Base-by-base conservation (phyloP, 2,113 vertebrate species). In the Fregata magnificens region DNA sequence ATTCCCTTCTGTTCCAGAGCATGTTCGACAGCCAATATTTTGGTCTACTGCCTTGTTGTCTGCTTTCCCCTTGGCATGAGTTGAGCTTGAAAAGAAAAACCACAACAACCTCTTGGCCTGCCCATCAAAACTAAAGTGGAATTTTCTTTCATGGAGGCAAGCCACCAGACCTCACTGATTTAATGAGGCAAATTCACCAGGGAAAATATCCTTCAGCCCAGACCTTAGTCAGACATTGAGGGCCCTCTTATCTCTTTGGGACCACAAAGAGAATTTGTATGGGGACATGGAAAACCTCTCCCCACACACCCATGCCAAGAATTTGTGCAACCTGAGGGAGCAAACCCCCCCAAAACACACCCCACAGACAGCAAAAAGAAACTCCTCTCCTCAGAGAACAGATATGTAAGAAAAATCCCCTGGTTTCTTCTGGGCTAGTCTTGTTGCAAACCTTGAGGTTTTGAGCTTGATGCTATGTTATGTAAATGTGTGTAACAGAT, bases 71-170 rank as follows among this genome's bases (percentile, higher is more conserved):
- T 63, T 82, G 58, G 61, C 56, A 45, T 2, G 7, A 87, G 28
- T 29, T 93, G 73, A 90, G 52, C 44, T 69, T 85, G 70, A 79
- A 84, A 71, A 87, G 13, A 59, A 84, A 86, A 89, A 40, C 36
- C 82, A 67, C 70, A 91, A 42, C 69, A 86, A 65, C 8, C 24
- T 91, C 77, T 91, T 4, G 0, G 28, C 53, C 20, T 87, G 61
- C 34, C 15, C 13, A 26, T 93, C 47, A 72, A 47, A 82, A 76
- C 3, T 2, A 25, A 82, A 82, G 38, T 6, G 24, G 21, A 79
- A 16, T 59, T 40, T 63, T 83, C 42, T 82, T 89, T 85, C 52
- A 26, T 16, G 6, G 10, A 45, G 56, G 13, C 22, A 67, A 71
- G 10, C 40, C 16, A 31, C 38, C 61, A 90, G 66, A 79, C 10